phyloP scores from a whole-genome alignment of 2,113 vertebrate genomes.

The Gavia stellata region DNA sequence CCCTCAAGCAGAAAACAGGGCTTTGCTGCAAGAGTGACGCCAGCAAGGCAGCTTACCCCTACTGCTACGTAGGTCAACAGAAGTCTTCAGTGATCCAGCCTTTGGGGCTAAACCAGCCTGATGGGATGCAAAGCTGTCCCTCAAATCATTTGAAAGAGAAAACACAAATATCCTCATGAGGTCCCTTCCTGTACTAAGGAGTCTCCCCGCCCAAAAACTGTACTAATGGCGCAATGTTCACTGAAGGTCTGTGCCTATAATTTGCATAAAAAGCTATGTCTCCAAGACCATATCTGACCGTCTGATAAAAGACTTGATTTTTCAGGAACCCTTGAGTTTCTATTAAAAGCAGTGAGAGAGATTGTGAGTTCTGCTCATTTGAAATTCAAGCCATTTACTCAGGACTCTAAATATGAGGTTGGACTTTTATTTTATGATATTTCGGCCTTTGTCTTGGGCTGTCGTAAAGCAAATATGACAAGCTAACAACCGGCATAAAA shows the following conservation, averaged over 20 bases:
- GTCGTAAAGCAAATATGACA: background rate
- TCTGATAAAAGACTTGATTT: background rate
- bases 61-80: background rate
- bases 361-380: background rate
- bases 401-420: background rate
- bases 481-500: background rate
- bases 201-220: background rate
- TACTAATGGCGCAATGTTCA: background rate
- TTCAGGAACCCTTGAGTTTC: background rate
- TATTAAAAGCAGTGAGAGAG: background rate
- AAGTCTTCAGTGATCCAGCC: background rate
- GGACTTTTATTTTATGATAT: background rate
- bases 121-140: background rate
- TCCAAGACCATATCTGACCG: background rate
- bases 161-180: background rate
- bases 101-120: background rate
- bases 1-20: background rate
- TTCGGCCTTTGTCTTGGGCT: constrained; percentile 22
- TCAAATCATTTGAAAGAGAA: background rate
- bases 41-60: background rate
- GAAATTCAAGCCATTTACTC: background rate
- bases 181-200: background rate
- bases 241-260: background rate
- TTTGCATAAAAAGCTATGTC: background rate
- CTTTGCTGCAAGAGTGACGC: background rate